Evolutionary conservation across 2,888 invertebrate genomes (phyloP), one percentile per base, ranked within the genome.

Genomic region (Caenorhabditis macrosperma): DNA sequence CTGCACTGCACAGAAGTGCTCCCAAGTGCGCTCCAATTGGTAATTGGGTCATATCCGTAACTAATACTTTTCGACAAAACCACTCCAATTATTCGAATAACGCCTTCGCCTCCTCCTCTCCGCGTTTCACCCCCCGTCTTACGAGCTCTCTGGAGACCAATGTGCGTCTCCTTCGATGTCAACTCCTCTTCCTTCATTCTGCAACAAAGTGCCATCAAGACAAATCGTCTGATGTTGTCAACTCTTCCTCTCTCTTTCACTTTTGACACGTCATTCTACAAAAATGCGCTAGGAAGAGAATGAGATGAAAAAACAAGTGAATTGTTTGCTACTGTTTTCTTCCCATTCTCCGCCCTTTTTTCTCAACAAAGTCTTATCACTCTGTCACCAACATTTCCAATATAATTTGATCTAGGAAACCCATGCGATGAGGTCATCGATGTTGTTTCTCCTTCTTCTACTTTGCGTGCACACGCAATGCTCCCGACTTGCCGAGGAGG

Each of bases 1-100:
- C 26, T 9, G 10, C 24, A 10, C 22, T 10, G 38, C 22, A 12
- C 38, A 9, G 1, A 17, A 26, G 41, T 59, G 38, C 41, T 57
- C 44, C 22, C 44, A 24, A 59, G 59, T 59, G 66, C 54, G n/a
- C 26, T 28, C 41, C 59, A 59, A 50, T 74, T 66, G 64, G 55
- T 71, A 78, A 78, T 78, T 78, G 78, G 64, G 55, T 78, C 78
- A 78, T 78, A 78, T 71, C 71, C 71, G 78, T 78, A 78, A 78
- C 78, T 78, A 78, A 78, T 78, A 71, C 66, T 66, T 71, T 60
- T 52, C 66, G 59, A 24, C 66, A 67, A 60, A 66, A 75, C 75
- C 66, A 59, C 69, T 77, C 44, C 63, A 69, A 69, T 77, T 69
- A 75, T 75, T 74, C 74, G 52, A 66, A 50, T 75, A 67, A 67